These are phyloP conservation scores for Plebejus anna DNA, from an alignment of 2,888 invertebrate species.

Conservation along the genomic window DNA sequence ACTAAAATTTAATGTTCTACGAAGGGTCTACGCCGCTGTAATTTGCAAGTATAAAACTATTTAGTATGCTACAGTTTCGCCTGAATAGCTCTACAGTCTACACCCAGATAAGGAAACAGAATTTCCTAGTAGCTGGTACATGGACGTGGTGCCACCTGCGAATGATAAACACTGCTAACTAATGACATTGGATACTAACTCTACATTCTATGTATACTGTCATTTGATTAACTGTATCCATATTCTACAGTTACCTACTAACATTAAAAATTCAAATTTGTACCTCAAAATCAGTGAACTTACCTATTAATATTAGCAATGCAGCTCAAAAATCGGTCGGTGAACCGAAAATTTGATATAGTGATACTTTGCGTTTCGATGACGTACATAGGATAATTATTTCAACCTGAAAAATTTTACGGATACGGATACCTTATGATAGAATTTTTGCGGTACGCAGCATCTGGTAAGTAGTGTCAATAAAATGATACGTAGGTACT, in stretches of 20 bases:
- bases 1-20: not conserved
- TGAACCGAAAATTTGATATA: too few relatives aligned
- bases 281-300: not conserved
- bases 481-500: not conserved
- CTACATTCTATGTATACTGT: not conserved
- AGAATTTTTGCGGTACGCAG: not conserved
- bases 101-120: conserved; percentile 16
- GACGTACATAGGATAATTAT: too few relatives aligned
- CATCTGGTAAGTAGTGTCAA: not conserved
- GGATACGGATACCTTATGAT: too few relatives aligned
- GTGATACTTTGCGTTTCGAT: too few relatives aligned
- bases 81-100: conserved; percentile 2
- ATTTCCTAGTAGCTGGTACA: conserved; percentile 14
- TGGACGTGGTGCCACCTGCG: not conserved
- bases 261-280: not conserved
- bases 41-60: conserved; percentile 22
- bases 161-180: conserved; percentile 4
- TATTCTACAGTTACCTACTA: too few relatives aligned
- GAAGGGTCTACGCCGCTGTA: not conserved
- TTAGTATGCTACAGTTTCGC: conserved; percentile 15
- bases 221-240: too few relatives aligned
- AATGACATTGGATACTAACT: not conserved
- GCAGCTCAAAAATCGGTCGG: too few relatives aligned
- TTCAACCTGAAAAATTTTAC: too few relatives aligned
- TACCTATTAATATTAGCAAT: too few relatives aligned